phyloP scores from a whole-genome alignment of 2,113 vertebrate genomes.

The Corapipo altera region DNA sequence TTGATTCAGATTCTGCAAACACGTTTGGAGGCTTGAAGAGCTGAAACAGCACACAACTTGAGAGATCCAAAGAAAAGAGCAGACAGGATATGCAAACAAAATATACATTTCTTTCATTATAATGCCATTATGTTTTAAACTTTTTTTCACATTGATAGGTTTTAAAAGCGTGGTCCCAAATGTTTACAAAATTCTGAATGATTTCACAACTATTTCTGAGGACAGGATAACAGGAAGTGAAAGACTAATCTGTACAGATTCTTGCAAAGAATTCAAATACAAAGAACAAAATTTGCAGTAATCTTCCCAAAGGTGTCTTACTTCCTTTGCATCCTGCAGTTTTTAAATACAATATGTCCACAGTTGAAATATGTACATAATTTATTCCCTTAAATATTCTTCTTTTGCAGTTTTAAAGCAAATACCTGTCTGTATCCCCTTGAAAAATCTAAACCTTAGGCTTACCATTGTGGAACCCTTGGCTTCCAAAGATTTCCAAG shows the following conservation, averaged over 20 bases:
- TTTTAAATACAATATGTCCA: neutral
- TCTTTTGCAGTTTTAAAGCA: neutral
- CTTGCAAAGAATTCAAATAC: neutral
- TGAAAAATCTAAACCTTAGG: neutral
- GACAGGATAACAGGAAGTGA: neutral
- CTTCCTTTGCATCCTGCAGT: neutral
- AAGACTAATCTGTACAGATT: neutral
- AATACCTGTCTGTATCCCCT: neutral
- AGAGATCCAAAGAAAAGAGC: neutral
- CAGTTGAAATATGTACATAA: neutral
- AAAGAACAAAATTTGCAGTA: neutral
- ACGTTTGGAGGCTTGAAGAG: neutral
- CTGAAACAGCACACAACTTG: neutral
- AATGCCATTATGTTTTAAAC: neutral
- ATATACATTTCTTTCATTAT: neutral
- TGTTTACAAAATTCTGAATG: neutral
- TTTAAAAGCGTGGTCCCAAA: neutral
- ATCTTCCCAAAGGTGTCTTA: neutral
- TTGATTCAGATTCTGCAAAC: neutral
- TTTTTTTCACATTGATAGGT: neutral
- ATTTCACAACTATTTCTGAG: neutral
- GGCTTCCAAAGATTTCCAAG: neutral
- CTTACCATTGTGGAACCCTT: conserved; percentile 10
- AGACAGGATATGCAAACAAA: neutral
- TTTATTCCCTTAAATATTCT: neutral